These are phyloP conservation scores for Brachionus koreanus DNA, from an alignment of 1,140 invertebrate genomes.

Conservation along the genomic window DNA sequence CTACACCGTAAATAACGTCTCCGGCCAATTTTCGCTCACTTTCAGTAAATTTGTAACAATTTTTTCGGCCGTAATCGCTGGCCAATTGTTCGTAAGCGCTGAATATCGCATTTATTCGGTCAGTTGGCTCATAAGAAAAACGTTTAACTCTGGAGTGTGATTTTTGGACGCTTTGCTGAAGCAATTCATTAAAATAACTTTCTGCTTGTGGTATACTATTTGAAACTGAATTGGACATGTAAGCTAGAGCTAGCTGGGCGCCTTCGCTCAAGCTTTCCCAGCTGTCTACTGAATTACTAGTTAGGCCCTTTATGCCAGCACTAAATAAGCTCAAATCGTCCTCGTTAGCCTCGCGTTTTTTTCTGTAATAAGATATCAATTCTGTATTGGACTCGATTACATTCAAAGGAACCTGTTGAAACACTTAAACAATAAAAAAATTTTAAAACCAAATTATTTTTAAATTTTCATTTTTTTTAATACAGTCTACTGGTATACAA, in stretches of 20 bases:
- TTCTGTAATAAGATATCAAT: constrained; percentile 31
- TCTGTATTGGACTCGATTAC: constrained; percentile 43
- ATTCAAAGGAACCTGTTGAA: constrained; percentile 40
- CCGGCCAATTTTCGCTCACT: constrained; percentile 52
- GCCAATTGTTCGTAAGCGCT: constrained; percentile 9
- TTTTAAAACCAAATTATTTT: background rate
- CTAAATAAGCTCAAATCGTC: constrained; percentile 10
- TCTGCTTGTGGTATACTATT: background rate
- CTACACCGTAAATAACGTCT: constrained; percentile 72
- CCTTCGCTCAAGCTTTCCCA: constrained; percentile 39
- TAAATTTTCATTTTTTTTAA: background rate
- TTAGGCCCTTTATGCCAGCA: constrained; percentile 1
- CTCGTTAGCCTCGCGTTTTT: constrained; percentile 17
- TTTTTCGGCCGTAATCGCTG: constrained; percentile 28
- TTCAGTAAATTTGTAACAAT: background rate
- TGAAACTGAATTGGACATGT: background rate
- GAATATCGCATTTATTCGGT: constrained; percentile 15
- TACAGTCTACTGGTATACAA: constrained; percentile 77
- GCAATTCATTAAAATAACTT: constrained; percentile 15
- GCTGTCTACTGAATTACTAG: constrained; percentile 33
- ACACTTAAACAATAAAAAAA: background rate
- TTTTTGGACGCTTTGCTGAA: background rate
- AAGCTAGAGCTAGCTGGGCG: constrained; percentile 13
- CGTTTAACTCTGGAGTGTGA: constrained; percentile 33
- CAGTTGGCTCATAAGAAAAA: constrained; percentile 2